These are phyloP conservation scores for Pseudorhiza aurosa DNA, from an alignment of 30 jellyfish, hydroid and myxozoan species.

Conservation along the genomic window DNA sequence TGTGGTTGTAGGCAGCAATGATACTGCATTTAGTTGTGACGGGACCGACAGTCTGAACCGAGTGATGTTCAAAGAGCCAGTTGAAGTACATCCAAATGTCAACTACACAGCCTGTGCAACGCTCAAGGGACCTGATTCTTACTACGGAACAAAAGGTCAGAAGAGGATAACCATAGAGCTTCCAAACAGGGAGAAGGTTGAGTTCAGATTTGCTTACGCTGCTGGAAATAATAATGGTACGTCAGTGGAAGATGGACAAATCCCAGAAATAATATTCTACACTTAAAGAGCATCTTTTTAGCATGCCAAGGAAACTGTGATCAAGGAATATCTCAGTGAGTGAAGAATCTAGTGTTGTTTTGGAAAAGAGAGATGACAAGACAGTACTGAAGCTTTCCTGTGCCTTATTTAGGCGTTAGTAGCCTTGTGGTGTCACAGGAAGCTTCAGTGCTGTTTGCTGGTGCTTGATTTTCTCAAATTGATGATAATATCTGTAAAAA, in stretches of 20 bases:
- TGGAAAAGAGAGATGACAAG: no score
- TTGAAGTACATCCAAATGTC: conserved; percentile 85
- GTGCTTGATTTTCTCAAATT: no score
- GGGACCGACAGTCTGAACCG: conserved; percentile 95
- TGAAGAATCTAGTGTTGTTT: no score
- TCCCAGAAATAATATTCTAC: conserved; percentile 97
- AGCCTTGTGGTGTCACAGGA: no score
- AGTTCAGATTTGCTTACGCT: conserved; percentile 94
- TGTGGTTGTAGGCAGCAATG: conserved; percentile 89
- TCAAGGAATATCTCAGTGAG: no score
- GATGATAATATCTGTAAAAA: no score
- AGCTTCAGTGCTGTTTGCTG: no score
- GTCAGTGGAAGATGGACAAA: conserved; percentile 98
- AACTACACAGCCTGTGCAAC: conserved; percentile 96
- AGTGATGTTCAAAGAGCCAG: conserved; percentile 98
- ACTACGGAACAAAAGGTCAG: conserved; percentile 93
- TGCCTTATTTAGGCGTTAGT: no score
- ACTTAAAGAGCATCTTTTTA: no score
- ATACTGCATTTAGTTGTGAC: conserved; percentile 98
- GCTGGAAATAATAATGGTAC: conserved; percentile 99
- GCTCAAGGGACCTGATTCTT: conserved; percentile 93
- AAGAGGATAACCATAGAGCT: conserved; percentile 86
- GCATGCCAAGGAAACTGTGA: no score
- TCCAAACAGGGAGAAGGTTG: conserved; percentile 95
- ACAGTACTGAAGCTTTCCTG: no score